Percentiles rank a stretch among this genome's conserved stretches.
Evolutionary conservation across 2,113 vertebrate species (phyloP).

Genomic region (Hydrochoerus hydrochaeris): DNA sequence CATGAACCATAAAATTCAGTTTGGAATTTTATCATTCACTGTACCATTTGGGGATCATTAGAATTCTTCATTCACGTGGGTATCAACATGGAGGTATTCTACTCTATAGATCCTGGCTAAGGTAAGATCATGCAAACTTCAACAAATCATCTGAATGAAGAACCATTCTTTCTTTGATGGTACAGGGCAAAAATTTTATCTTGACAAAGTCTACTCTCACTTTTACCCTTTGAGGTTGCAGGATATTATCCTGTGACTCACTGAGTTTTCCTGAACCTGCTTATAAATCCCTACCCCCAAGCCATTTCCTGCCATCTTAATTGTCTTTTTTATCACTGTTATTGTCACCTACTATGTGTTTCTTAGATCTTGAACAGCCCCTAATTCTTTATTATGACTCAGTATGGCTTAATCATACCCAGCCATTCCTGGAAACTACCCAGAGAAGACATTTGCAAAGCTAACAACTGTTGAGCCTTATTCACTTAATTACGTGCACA

Average conservation of each 20-base stretch:
- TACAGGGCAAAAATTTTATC: neutral
- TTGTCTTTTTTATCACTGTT: conserved; percentile 37
- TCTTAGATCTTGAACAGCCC: conserved; percentile 20
- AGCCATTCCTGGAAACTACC: conserved; percentile 56
- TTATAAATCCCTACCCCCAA: conserved; percentile 26
- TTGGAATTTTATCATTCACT: conserved; percentile 28
- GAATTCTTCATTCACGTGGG: conserved; percentile 28
- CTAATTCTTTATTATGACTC: conserved; percentile 67
- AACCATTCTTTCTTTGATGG: neutral
- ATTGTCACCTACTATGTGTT: neutral
- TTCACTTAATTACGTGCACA: conserved; percentile 10
- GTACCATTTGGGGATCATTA: neutral
- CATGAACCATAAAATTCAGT: conserved; percentile 46
- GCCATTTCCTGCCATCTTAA: conserved; percentile 47
- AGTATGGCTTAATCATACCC: conserved; percentile 10
- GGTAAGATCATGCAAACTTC: conserved; percentile 1
- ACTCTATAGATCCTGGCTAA: conserved; percentile 17
- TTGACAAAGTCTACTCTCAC: neutral
- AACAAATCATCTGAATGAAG: neutral
- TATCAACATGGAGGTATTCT: neutral
- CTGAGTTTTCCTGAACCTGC: conserved; percentile 14
- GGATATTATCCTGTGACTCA: neutral
- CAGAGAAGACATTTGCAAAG: conserved; percentile 59
- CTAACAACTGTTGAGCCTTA: conserved; percentile 17
- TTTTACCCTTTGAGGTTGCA: neutral